These are phyloP conservation scores for Thermophis baileyi DNA, from an alignment of 2,113 vertebrate species.

Conservation along the genomic window DNA sequence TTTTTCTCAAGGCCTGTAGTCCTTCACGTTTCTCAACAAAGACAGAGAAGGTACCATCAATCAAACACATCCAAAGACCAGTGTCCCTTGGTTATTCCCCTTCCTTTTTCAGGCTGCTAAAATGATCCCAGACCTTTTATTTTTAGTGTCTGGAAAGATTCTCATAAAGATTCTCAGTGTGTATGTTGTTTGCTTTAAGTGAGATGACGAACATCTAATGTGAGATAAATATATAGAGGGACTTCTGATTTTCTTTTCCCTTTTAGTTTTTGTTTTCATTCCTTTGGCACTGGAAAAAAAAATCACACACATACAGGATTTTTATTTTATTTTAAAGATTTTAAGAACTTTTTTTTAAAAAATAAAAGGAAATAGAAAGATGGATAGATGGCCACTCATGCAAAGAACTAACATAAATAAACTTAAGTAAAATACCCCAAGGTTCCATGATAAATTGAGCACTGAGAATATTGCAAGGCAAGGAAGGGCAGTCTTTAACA, in stretches of 20 bases:
- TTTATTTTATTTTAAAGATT: not conserved
- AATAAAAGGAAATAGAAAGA: slow-evolving; percentile 9
- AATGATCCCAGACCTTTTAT: slow-evolving; percentile 21
- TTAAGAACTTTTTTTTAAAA: not conserved
- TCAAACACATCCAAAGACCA: slow-evolving; percentile 1
- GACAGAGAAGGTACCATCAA: not conserved
- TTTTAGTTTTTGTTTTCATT: not conserved
- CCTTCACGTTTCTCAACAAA: not conserved
- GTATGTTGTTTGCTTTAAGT: slow-evolving; percentile 13
- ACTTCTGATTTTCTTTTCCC: not conserved
- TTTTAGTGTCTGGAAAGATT: slow-evolving; percentile 15
- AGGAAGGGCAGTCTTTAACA: not conserved
- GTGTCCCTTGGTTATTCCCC: not conserved
- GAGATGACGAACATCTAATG: slow-evolving; percentile 10
- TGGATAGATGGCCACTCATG: not conserved
- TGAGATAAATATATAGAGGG: not conserved
- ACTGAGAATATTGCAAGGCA: not conserved
- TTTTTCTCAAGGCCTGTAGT: not conserved
- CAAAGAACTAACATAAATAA: slow-evolving; percentile 17
- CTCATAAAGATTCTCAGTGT: not conserved
- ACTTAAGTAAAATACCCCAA: not conserved
- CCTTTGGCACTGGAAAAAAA: not conserved
- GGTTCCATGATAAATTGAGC: not conserved
- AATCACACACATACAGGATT: not conserved
- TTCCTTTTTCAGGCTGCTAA: slow-evolving; percentile 15